Base-by-base conservation (phyloP, 2,797 vertebrate genomes). In the Aphelocoma californica region DNA sequence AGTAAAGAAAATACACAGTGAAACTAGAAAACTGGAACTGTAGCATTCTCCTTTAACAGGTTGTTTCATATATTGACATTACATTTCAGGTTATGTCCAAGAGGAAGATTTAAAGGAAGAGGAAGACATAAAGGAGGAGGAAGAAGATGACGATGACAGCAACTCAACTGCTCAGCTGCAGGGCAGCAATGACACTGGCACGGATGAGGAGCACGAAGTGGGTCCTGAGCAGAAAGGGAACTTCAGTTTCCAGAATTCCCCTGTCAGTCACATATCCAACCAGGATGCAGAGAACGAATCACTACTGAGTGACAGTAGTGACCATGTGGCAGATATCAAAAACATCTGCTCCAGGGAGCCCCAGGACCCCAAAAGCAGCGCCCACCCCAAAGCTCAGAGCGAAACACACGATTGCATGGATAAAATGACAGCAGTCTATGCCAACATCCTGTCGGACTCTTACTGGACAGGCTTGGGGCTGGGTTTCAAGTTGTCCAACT, bases 391-490 rank as follows among this genome's bases (percentile, higher is more conserved):
- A 97, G 98, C 97, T n/a, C 99, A 98, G 78, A 98, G 97, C 2
- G 99, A 99, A 91, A 97, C 98, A 60, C 98, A 99, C 21, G 97
- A 98, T 56, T 99, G 99, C 98, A 98, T 99, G 98, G 99, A 99
- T 97, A 99, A 99, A 96, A 99, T 99, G 99, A 99, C 99, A 48
- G 99, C 99, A 0, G 99, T 99, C 95, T 99, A 99, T 81, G 99
- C 99, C 98, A 99, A 99, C 98, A 99, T 99, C 93, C 97, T 99
- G 73, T 99, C 99, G 2, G 99, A 99, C 90, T 99, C 99, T 97
- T 99, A 99, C 95, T 99, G 99, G 99, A 99, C 99, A 7, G 99
- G 99, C 86, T 97, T 99, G 57, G 99, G 99, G 61, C 97, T 99
- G 80, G 99, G 99, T 95, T 98, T 99, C 98, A 99, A 99, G 97